Base-by-base conservation (phyloP, 1,140 invertebrate genomes). In the Plectus sambesii region DNA sequence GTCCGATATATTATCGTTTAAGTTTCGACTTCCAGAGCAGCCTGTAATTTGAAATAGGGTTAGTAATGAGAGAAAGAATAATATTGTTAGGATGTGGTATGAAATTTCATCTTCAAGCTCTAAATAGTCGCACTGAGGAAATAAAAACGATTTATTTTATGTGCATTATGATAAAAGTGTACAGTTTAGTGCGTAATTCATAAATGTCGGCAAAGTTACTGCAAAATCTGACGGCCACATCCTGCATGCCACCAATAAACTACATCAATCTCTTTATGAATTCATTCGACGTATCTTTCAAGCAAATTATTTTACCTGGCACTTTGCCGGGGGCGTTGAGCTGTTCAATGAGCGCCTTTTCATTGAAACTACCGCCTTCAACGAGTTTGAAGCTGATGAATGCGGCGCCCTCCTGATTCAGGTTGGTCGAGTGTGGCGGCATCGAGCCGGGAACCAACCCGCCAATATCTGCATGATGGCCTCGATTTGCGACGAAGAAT, bases 401-500 rank as follows among this genome's bases (percentile, higher is more conserved):
- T 2, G 83, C 78, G 0, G 92, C 93, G 0, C 94, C 94, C 76
- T 98, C 93, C 49, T 76, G 70, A 23, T 69, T 65, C n/a, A 93
- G 69, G 1, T 74, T 76, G 8, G 82, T 92, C 3, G 92, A 97
- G 75, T 96, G 85, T 0, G 93, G 87, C 1, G 93, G 94, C 93
- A 98, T 98, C 0, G 89, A 97, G 12, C 93, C 93, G 0, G 92
- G 92, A 0, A 88, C 92, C 19, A 93, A 83, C 0, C 93, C 94
- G 17, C 94, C 94, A 66, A 99, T 98, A 68, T 99, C 94, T 1
- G 92, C 89, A 76, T 99, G 94, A 75, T 99, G 94, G 1, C 93
- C 94, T 46, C 94, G 79, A 58, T 85, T 90, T 1, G 93, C 94
- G n/a, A 98, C 90, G 75, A 88, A 99, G 74, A 99, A 98, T 41